Conservation (phyloP, 1,140 invertebrate genomes). For the Lutraria rhynchaena region DNA sequence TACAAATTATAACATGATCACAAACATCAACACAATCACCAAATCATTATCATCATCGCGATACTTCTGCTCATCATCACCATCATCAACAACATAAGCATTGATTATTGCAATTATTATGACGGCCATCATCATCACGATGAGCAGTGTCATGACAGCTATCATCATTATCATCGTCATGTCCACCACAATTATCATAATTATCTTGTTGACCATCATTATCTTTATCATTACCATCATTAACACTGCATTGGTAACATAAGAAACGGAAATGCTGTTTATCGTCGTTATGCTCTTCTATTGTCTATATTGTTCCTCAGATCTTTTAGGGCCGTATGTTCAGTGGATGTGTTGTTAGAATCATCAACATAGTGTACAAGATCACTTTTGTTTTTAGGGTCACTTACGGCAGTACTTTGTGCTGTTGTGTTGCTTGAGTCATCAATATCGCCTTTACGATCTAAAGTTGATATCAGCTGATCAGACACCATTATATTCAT, state of each 20-base stretch:
- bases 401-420: background rate
- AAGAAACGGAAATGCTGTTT: background rate
- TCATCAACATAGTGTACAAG: background rate
- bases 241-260: background rate
- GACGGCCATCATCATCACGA: too few relatives aligned
- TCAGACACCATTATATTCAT: background rate
- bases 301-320: conserved; percentile 1
- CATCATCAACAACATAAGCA: too few relatives aligned
- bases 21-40: too few relatives aligned
- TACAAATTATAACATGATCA: too few relatives aligned
- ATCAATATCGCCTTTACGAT: background rate
- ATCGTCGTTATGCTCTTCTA: conserved; percentile 6
- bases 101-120: too few relatives aligned
- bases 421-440: background rate
- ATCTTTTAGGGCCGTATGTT: background rate
- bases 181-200: too few relatives aligned
- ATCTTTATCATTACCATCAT: too few relatives aligned
- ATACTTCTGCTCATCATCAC: too few relatives aligned
- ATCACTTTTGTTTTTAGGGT: background rate
- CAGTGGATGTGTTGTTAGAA: background rate
- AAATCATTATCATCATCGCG: too few relatives aligned
- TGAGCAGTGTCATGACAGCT: too few relatives aligned
- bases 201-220: too few relatives aligned
- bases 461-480: conserved; percentile 10
- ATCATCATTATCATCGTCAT: too few relatives aligned